Base-by-base conservation (phyloP, 2,888 invertebrate genomes). In the Podotricha telesiphe region DNA sequence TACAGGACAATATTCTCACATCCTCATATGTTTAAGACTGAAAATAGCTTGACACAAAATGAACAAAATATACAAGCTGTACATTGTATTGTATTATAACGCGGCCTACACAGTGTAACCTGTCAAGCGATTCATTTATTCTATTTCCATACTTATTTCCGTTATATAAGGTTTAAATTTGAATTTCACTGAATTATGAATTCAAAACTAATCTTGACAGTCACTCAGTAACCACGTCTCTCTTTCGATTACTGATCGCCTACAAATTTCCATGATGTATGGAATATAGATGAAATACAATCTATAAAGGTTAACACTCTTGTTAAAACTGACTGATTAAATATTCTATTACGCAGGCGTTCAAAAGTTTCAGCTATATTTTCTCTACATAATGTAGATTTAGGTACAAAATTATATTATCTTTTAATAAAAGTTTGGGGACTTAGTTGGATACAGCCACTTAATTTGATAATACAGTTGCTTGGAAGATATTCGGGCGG, bases 201-300 rank as follows among this genome's bases (percentile, higher is more conserved):
- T n/a, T 69, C 74, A 74, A 58, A 68, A 63, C 69, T 74, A 74
- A 74, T 74, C 73, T 73, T 55, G 55, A 71, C 73, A 61, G 69
- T 69, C 64, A 67, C 66, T 73, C 69, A 48, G 66, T 59, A 53
- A 67, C 69, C 69, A 72, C 74, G 69, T 73, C 56, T 71, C 66
- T 64, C 50, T 69, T 71, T 62, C 62, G 72, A 72, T 70, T 65
- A 65, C 67, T 62, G 63, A 64, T 51, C 51, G 20, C 51, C 10
- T 51, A 42, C 45, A 53, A 22, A 53, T 53, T 67, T n/a, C 19
- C 51, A 13, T 67, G 67, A 40, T 51, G 50, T 40, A 37, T 64
- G 37, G 17, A 19, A 51, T 51, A 51, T 51, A 34, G 37, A 63
- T 51, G 40, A n/a, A 50, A 13, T 10, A 51, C 19, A 6, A 28